Conservation (phyloP, 2,797 vertebrate species). For the Percopsis omiscomaycus region DNA sequence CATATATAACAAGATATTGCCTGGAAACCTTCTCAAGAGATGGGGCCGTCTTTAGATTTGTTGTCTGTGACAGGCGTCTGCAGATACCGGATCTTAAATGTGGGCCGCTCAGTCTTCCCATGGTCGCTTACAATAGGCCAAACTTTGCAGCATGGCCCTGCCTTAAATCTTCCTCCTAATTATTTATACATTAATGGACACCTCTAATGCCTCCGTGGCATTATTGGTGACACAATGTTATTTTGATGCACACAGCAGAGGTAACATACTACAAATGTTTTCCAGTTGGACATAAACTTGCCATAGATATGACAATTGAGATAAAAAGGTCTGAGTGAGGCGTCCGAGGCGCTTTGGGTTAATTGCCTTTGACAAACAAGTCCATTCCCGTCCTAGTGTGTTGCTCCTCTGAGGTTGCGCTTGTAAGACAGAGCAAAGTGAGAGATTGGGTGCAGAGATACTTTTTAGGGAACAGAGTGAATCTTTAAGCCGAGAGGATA, state of each 20-base stretch:
- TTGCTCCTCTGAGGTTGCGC: constrained; percentile 57
- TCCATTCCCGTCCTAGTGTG: constrained; percentile 55
- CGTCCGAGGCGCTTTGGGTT: constrained; percentile 66
- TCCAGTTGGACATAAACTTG: constrained; percentile 1
- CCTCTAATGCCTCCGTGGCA: constrained; percentile 50
- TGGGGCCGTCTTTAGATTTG: no score
- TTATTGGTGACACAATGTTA: constrained; percentile 36
- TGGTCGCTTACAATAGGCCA: constrained; percentile 21
- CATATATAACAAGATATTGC: no score
- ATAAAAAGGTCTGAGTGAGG: constrained; percentile 65
- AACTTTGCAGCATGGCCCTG: constrained; percentile 19
- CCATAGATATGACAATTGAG: constrained; percentile 46
- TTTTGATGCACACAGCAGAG: constrained; percentile 3
- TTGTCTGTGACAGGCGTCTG: no score
- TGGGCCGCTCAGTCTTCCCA: constrained; percentile 17
- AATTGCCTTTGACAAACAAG: constrained; percentile 74
- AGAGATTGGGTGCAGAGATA: constrained; percentile 57
- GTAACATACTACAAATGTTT: not conserved
- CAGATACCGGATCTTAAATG: no score
- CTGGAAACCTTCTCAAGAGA: no score
- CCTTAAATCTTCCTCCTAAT: constrained; percentile 39
- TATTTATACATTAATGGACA: constrained; percentile 54
- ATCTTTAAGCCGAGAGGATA: constrained; percentile 44
- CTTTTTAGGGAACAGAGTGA: constrained; percentile 51
- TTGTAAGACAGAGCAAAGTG: constrained; percentile 70